Evolutionary conservation across 2,797 vertebrate genomes (phyloP).

Genomic region (Ficedula albicollis): DNA sequence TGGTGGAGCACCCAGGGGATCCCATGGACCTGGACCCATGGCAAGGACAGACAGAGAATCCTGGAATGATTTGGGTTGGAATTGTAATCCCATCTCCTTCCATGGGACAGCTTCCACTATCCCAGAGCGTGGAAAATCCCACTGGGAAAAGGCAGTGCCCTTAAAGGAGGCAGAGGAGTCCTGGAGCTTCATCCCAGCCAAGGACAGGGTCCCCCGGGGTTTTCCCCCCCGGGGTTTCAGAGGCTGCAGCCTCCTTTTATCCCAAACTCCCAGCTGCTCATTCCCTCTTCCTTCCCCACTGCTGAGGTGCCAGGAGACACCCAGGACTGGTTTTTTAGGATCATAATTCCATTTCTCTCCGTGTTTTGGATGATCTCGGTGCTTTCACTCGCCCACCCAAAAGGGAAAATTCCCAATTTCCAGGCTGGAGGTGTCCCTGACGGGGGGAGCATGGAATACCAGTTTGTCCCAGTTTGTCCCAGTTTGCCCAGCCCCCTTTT

Average conservation of each 20-base stretch:
- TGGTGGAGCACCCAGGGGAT: neutral
- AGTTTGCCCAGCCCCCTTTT: neutral
- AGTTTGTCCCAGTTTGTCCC: neutral
- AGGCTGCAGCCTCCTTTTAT: neutral
- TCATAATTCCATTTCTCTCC: neutral
- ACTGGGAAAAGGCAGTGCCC: neutral
- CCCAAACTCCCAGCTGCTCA: rapidly evolving
- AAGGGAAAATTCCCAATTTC: neutral
- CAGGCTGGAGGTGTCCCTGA: neutral
- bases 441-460: rapidly evolving
- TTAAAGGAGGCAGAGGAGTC: neutral
- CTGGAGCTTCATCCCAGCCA: neutral
- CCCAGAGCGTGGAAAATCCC: too few species aligned
- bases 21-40: rapidly evolving
- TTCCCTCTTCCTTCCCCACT: neutral
- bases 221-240: rapidly evolving
- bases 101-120: neutral
- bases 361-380: rapidly evolving
- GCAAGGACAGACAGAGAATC: too few species aligned
- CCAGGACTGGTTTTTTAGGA: neutral
- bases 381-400: neutral
- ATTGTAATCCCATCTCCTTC: neutral
- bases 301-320: neutral
- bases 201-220: neutral
- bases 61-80: neutral